Evolutionary conservation across 2,888 invertebrate species (phyloP), one percentile per base, ranked within the genome.

Genomic region (Drosophila pseudotalamancana): DNA sequence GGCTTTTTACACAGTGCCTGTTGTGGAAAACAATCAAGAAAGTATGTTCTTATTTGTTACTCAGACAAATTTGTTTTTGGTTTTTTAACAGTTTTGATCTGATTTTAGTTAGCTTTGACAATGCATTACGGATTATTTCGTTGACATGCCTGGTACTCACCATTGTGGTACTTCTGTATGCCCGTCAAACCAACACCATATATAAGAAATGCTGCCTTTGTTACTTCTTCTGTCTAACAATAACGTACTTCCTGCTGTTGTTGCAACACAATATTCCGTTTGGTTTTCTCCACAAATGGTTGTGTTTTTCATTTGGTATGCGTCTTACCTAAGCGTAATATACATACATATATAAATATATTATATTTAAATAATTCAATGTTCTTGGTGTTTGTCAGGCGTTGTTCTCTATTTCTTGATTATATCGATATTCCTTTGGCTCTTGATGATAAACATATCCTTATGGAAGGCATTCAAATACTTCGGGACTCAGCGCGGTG

Each of bases 401-500:
- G 80, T 72, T 34, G 12, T 48, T 12, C 71, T 77, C 48, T 94
- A 95, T 90, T 96, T 94, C 90, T 93, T 94, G 60, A 95, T 96
- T 88, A 93, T 96, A 90, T 93, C 94, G 23, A 95, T 95, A 73
- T 96, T 96, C 92, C 95, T 95, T 90, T 96, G 96, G 96, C 93
- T 96, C 78, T 96, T 95, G 88, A 94, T 96, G 9, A 96, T 96
- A 93, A 96, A 96, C 90, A 94, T 95, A 89, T 96, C 96, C 88
- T 95, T 96, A 82, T 96, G 95, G 95, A 94, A 95, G 92, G 72
- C 60, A 40, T 69, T 86, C 5, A 25, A 2, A 4, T 29, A 25
- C 0, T 8, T 73, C 71, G 6, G 11, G 0, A 23, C 1, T 4
- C 0, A 1, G 0, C 0, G 0, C 3, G n/a, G 9, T 0, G 9